Percentiles rank a stretch among this genome's conserved stretches.
Conservation (phyloP, 2,113 vertebrate species). For the Coracopsis vasa region DNA sequence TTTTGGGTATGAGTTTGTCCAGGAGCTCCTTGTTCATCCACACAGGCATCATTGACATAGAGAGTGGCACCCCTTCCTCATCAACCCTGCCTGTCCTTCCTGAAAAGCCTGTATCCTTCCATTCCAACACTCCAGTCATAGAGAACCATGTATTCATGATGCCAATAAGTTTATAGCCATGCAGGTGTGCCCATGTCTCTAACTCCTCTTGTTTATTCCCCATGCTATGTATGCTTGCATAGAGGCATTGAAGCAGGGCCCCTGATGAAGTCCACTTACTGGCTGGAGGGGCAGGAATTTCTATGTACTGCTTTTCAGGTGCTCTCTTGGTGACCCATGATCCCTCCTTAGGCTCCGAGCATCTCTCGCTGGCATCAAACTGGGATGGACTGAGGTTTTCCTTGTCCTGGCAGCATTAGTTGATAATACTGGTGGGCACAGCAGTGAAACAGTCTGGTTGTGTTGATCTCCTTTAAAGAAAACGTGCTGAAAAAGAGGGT, state of each 20-base stretch:
- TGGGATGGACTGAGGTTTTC: neutral
- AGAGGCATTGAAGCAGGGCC: neutral
- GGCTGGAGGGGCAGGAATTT: neutral
- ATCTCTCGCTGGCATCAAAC: neutral
- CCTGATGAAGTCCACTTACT: neutral
- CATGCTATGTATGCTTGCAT: neutral
- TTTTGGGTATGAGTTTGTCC: neutral
- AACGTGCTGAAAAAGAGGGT: neutral
- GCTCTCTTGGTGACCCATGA: neutral
- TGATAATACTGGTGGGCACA: neutral
- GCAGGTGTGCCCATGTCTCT: neutral
- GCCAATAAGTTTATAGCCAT: neutral
- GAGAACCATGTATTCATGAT: neutral
- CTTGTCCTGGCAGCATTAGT: neutral
- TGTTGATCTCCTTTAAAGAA: neutral
- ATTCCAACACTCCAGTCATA: neutral
- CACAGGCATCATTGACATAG: too few species aligned
- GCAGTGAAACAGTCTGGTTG: neutral
- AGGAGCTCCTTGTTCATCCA: neutral
- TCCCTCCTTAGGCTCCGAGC: neutral
- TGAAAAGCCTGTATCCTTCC: neutral
- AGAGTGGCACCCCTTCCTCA: neutral
- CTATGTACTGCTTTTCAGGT: neutral
- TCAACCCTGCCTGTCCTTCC: neutral
- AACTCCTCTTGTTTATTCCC: neutral